A percentile compares a stretch with the other conserved stretches of the same genome.
Evolutionary conservation across 2,888 invertebrate species (phyloP).

Genomic region (Patella ulyssiponensis): DNA sequence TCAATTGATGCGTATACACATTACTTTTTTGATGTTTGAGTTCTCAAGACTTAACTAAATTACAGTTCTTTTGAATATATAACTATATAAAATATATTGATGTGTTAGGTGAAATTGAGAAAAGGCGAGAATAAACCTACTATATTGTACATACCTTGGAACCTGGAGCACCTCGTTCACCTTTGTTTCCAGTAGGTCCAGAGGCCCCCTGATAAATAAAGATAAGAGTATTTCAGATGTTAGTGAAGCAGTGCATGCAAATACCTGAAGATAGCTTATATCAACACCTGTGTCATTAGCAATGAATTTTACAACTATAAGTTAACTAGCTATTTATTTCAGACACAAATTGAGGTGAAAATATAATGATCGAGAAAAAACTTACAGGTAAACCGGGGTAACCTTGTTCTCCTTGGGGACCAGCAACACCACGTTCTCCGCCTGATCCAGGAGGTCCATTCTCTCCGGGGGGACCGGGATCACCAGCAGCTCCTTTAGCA

Average conservation of each 20-base stretch:
- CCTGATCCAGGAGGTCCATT: constrained; percentile 49
- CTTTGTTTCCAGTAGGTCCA: constrained; percentile 51
- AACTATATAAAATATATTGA: no score
- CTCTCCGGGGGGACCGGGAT: constrained; percentile 51
- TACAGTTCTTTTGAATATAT: no score
- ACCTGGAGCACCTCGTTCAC: constrained; percentile 47
- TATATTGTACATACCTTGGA: neutral
- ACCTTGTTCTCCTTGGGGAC: constrained; percentile 70
- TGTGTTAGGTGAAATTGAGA: neutral
- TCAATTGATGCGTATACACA: no score
- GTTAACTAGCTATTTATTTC: no score
- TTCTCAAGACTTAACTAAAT: no score
- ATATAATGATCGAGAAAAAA: neutral
- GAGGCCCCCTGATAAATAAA: constrained; percentile 41
- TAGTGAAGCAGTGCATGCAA: neutral
- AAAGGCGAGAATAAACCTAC: neutral
- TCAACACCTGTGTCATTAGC: no score
- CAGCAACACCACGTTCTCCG: constrained; percentile 53
- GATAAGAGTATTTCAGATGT: neutral
- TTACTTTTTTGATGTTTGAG: no score
- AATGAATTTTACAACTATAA: no score
- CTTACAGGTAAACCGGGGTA: constrained; percentile 51
- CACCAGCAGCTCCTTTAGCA: constrained; percentile 46
- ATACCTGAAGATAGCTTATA: no score
- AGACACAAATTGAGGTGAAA: no score